These are phyloP conservation scores for Isurus oxyrinchus DNA, from an alignment of 2,113 vertebrate species.

Conservation along the genomic window DNA sequence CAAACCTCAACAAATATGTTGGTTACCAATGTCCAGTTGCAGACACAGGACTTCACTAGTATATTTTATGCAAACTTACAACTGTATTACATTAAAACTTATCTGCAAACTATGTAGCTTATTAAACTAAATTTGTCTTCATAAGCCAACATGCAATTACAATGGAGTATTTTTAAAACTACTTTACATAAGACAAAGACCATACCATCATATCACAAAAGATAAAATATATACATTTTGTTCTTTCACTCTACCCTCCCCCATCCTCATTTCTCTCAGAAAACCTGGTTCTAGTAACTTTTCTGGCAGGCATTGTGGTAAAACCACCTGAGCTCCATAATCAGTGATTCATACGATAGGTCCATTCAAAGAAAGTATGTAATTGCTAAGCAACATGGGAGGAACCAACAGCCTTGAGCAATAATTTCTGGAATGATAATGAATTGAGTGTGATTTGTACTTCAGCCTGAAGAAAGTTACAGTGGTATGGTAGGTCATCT, in stretches of 20 bases:
- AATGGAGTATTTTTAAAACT: not conserved
- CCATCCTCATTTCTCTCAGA: not conserved
- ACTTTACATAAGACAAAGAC: not conserved
- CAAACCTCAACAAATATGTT: not conserved
- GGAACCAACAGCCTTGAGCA: conserved; percentile 40
- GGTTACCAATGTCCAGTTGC: not conserved
- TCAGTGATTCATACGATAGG: conserved; percentile 46
- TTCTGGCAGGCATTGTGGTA: conserved; percentile 41
- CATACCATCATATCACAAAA: not conserved
- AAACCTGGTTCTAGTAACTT: conserved; percentile 41
- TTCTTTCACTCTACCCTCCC: not conserved
- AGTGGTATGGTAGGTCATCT: not conserved
- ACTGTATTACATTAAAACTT: not conserved
- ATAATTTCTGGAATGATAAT: conserved; percentile 40
- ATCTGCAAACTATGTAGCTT: not conserved
- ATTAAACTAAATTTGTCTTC: not conserved
- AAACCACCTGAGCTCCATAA: conserved; percentile 44
- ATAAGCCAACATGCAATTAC: not conserved
- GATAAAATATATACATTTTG: not conserved
- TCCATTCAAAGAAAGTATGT: conserved; percentile 45
- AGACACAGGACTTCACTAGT: not conserved
- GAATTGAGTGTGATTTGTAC: conserved; percentile 15
- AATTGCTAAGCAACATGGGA: conserved; percentile 48
- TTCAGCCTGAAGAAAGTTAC: not conserved
- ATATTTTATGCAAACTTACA: not conserved